Evolutionary conservation across 2,888 invertebrate genomes (phyloP).

Genomic region (Mythimna pallens): DNA sequence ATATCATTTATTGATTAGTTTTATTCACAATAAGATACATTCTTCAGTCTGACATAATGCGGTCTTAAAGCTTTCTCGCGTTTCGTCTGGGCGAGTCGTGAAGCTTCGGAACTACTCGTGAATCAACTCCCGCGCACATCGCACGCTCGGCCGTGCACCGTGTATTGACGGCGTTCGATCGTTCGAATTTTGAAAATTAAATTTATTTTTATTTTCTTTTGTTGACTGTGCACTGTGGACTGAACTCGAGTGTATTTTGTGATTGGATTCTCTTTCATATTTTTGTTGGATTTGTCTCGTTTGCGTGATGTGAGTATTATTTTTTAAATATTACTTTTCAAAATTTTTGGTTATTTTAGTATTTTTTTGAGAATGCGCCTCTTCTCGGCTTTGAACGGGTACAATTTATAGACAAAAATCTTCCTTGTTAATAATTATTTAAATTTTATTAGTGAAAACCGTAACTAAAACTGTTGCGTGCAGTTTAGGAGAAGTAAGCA

Average conservation of each 20-base stretch:
- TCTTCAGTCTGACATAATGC: conserved; percentile 55
- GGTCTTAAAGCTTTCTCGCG: conserved; percentile 76
- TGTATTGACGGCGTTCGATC: conserved; percentile 7
- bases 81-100: conserved; percentile 29
- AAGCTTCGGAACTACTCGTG: conserved; percentile 59
- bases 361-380: too few relatives aligned
- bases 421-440: too few relatives aligned
- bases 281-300: conserved; percentile 59
- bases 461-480: too few relatives aligned
- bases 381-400: too few relatives aligned
- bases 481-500: too few relatives aligned
- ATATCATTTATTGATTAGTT: conserved; percentile 1
- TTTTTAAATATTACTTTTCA: conserved; percentile 1
- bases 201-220: conserved; percentile 19
- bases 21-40: conserved; percentile 24
- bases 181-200: conserved; percentile 13
- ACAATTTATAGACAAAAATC: too few relatives aligned
- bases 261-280: conserved; percentile 49
- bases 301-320: conserved; percentile 50
- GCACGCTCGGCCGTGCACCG: conserved; percentile 55
- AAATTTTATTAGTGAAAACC: too few relatives aligned
- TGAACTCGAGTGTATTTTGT: conserved; percentile 57
- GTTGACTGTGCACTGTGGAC: conserved; percentile 57
- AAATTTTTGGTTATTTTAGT: background rate
- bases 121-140: conserved; percentile 53